Evolutionary conservation across 2,888 invertebrate species (phyloP).

Genomic region (Thereva unica): DNA sequence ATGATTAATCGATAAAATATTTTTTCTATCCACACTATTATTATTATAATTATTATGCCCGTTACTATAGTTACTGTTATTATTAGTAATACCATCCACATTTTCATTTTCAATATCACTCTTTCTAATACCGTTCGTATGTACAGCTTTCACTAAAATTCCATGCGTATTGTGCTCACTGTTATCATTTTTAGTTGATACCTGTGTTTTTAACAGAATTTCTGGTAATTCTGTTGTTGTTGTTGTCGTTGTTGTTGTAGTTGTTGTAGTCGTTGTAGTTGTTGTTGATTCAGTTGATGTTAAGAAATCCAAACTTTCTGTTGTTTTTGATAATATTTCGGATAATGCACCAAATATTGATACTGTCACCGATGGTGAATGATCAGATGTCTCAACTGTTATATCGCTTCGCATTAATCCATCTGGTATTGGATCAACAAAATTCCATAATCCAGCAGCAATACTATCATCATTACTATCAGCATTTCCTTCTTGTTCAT

Average conservation of each 20-base stretch:
- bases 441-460: constrained; percentile 43
- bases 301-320: constrained; percentile 45
- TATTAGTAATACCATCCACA: constrained; percentile 32
- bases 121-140: constrained; percentile 39
- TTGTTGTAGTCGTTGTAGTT: constrained; percentile 44
- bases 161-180: constrained; percentile 36
- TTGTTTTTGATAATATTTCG: constrained; percentile 59
- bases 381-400: constrained; percentile 63
- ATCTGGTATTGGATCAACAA: constrained; percentile 46
- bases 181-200: constrained; percentile 42
- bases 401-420: constrained; percentile 50
- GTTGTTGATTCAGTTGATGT: constrained; percentile 44
- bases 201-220: constrained; percentile 44
- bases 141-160: constrained; percentile 43
- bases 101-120: constrained; percentile 19
- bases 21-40: constrained; percentile 20
- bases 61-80: constrained; percentile 15
- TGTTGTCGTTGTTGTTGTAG: constrained; percentile 43
- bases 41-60: constrained; percentile 4
- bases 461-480: no score
- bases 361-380: constrained; percentile 64
- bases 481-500: no score
- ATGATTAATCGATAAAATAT: constrained; percentile 22
- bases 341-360: constrained; percentile 66
- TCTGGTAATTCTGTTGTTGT: constrained; percentile 45